These are phyloP conservation scores for Rhopalosiphum padi DNA, from an alignment of 1,140 invertebrate species.

Conservation along the genomic window DNA sequence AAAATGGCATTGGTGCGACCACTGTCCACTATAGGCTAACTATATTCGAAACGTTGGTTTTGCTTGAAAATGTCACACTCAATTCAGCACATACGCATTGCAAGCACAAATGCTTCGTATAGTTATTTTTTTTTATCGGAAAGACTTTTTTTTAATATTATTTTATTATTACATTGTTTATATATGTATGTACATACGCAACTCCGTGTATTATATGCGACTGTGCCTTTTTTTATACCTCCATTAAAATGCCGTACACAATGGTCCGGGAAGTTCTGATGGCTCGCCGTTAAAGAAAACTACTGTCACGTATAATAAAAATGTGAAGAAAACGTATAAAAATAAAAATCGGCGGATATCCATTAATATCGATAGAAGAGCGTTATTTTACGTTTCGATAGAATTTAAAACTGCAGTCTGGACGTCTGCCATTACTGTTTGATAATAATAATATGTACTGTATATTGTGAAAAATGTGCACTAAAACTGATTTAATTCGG, in stretches of 20 bases:
- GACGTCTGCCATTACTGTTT: not conserved
- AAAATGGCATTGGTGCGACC: not conserved
- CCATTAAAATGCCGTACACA: slow-evolving; percentile 19
- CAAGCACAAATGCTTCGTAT: not conserved
- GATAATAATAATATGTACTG: not conserved
- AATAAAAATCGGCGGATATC: slow-evolving; percentile 15
- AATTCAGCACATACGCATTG: not conserved
- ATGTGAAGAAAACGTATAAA: not conserved
- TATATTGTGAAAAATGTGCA: not conserved
- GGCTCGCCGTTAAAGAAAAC: not conserved
- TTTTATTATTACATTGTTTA: slow-evolving; percentile 1
- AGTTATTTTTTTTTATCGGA: not conserved
- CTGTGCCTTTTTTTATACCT: not conserved
- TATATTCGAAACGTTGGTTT: not conserved
- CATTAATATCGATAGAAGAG: not conserved
- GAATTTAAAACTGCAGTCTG: not conserved
- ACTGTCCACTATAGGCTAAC: no score
- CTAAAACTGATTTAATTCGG: not conserved
- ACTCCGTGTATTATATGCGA: not conserved
- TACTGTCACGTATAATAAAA: slow-evolving; percentile 19
- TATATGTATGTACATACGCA: not conserved
- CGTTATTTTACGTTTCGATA: not conserved
- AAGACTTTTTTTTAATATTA: slow-evolving; percentile 12
- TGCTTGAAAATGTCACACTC: not conserved
- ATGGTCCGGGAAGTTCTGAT: not conserved